These are phyloP conservation scores for Nyctibius grandis DNA, from an alignment of 2,797 vertebrate genomes.

Conservation along the genomic window DNA sequence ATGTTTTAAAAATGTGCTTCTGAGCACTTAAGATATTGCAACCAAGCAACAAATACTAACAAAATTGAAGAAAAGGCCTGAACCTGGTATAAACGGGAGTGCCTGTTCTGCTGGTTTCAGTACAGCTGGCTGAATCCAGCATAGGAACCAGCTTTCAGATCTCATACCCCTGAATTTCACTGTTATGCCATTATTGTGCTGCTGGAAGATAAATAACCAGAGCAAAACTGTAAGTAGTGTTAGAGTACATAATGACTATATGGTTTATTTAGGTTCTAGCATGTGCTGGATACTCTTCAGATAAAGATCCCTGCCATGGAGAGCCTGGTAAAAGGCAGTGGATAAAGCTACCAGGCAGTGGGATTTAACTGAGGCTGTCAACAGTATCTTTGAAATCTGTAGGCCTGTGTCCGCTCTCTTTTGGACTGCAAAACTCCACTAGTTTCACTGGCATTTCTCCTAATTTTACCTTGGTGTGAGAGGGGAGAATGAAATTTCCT, in stretches of 20 bases:
- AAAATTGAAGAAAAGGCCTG: not conserved
- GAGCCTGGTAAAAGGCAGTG: not conserved
- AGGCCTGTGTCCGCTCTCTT: not conserved
- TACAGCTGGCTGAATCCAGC: not conserved
- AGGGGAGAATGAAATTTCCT: not conserved
- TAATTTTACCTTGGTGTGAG: not conserved
- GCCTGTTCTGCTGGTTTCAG: not conserved
- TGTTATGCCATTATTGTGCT: not conserved
- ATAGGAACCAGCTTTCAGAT: not conserved
- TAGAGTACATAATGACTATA: accelerated
- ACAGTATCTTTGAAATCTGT: not conserved
- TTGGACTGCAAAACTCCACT: not conserved
- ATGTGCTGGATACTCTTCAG: not conserved
- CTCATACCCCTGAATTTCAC: not conserved
- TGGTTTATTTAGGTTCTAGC: not conserved
- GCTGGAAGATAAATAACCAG: not conserved
- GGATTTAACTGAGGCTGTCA: not conserved
- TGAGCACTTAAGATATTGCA: not conserved
- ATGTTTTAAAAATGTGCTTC: not conserved
- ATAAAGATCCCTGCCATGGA: not conserved
- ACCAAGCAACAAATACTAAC: not conserved
- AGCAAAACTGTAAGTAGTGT: not conserved
- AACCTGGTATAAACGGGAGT: not conserved
- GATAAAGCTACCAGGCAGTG: not conserved
- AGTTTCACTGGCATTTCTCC: not conserved